These are phyloP conservation scores for Xenops minutus DNA, from an alignment of 2,797 vertebrate genomes.

Conservation along the genomic window DNA sequence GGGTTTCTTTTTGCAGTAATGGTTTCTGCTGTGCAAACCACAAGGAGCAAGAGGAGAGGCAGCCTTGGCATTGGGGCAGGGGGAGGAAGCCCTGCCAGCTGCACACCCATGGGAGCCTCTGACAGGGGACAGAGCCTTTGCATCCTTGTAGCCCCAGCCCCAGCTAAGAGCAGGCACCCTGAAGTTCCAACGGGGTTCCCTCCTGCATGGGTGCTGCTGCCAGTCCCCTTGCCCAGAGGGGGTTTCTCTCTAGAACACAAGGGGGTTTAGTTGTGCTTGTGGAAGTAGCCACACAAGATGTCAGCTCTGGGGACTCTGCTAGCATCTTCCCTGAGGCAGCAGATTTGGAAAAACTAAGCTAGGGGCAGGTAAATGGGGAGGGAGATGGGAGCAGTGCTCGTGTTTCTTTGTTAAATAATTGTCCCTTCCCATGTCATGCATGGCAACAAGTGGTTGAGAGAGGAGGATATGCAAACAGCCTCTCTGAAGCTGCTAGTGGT, in stretches of 20 bases:
- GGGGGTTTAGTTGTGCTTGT: background rate
- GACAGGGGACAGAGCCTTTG: background rate
- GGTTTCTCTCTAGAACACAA: background rate
- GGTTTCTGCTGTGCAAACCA: background rate
- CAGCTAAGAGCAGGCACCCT: background rate
- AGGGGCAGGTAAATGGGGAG: background rate
- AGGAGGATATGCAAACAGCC: background rate
- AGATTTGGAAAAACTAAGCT: background rate
- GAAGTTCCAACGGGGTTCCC: background rate
- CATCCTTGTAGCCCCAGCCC: background rate
- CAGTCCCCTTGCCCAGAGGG: background rate
- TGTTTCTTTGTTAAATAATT: background rate
- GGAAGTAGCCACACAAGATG: rapidly evolving
- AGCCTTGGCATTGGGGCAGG: background rate
- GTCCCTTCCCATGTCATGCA: background rate
- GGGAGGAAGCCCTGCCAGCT: background rate
- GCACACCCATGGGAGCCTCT: background rate
- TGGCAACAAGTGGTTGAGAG: background rate
- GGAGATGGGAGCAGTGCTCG: background rate
- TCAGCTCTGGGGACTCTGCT: background rate
- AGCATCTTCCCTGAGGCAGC: background rate
- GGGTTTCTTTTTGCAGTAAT: constrained; percentile 39
- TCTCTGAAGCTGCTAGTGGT: background rate
- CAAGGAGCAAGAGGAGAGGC: background rate
- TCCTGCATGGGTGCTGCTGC: background rate